Conservation (phyloP, 1,140 invertebrate genomes). For the Drosophila ohnishii region DNA sequence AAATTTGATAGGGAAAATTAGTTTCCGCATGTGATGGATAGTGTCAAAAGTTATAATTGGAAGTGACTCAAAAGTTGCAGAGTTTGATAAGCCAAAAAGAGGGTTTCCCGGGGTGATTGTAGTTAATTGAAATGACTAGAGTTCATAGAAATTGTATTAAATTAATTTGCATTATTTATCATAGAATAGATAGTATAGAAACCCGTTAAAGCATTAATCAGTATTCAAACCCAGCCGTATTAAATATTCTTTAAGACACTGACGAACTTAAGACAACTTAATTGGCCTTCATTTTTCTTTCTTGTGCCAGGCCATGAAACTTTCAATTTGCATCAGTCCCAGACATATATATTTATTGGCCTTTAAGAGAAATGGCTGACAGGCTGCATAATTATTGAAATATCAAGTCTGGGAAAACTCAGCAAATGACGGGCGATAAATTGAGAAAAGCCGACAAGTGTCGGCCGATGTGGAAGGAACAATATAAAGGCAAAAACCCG, state of each 20-base stretch:
- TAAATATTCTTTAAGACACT: neutral
- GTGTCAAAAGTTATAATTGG: slow-evolving; percentile 17
- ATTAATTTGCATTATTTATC: neutral
- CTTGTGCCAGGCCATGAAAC: slow-evolving; percentile 16
- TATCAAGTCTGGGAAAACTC: slow-evolving; percentile 40
- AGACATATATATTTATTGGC: slow-evolving; percentile 38
- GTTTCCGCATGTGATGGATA: slow-evolving; percentile 15
- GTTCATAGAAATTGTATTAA: neutral
- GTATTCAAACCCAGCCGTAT: neutral
- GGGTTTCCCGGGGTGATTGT: neutral
- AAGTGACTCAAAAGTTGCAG: neutral
- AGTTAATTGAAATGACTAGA: too few species aligned
- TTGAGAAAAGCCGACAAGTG: slow-evolving; percentile 50
- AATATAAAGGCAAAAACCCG: neutral
- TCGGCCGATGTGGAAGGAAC: slow-evolving; percentile 16
- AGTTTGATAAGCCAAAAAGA: neutral
- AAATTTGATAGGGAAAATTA: slow-evolving; percentile 17
- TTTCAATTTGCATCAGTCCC: slow-evolving; percentile 36
- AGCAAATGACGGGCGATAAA: slow-evolving; percentile 39
- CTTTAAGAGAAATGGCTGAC: slow-evolving; percentile 39
- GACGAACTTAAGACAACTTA: slow-evolving; percentile 8
- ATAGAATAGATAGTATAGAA: neutral
- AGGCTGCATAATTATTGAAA: slow-evolving; percentile 46
- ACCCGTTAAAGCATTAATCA: neutral
- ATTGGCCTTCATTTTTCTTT: slow-evolving; percentile 34